These are phyloP conservation scores for Rynchops niger DNA, from an alignment of 2,113 vertebrate species.

Conservation along the genomic window DNA sequence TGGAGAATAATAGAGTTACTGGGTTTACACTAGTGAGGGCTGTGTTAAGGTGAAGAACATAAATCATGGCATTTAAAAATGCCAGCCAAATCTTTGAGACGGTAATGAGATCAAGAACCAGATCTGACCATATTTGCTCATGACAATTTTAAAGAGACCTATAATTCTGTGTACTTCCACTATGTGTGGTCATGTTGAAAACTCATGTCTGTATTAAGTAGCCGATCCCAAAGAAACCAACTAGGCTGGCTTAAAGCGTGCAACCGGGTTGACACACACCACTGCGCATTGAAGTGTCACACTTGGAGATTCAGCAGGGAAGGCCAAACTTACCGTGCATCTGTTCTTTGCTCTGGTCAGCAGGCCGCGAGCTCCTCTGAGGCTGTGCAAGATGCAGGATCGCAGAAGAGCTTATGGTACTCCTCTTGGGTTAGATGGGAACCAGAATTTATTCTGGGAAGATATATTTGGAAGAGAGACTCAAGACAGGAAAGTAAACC, in stretches of 20 bases:
- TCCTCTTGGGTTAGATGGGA: not conserved
- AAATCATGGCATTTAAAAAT: slow-evolving; percentile 64
- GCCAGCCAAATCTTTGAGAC: slow-evolving; percentile 61
- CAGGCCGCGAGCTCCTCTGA: not conserved
- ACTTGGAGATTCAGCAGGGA: not conserved
- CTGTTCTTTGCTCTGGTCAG: not conserved
- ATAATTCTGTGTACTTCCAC: not conserved
- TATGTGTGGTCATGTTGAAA: not conserved
- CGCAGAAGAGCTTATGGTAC: not conserved
- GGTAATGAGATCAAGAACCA: slow-evolving; percentile 62
- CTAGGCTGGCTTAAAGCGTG: not conserved
- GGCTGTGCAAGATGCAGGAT: not conserved
- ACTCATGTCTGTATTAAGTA: not conserved
- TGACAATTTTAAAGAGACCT: slow-evolving; percentile 35
- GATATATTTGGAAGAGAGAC: not conserved
- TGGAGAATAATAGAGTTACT: slow-evolving; percentile 58
- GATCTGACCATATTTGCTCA: slow-evolving; percentile 56
- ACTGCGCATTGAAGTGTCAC: not conserved
- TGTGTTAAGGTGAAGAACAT: slow-evolving; percentile 51
- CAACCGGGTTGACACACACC: not conserved
- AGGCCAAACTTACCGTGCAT: not conserved
- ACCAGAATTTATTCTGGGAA: not conserved
- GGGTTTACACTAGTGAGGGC: slow-evolving; percentile 28
- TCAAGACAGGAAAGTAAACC: not conserved
- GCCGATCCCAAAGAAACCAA: not conserved